phyloP scores from a whole-genome alignment of 2,888 invertebrate species.

The Cataglyphis rosenhaueri region DNA sequence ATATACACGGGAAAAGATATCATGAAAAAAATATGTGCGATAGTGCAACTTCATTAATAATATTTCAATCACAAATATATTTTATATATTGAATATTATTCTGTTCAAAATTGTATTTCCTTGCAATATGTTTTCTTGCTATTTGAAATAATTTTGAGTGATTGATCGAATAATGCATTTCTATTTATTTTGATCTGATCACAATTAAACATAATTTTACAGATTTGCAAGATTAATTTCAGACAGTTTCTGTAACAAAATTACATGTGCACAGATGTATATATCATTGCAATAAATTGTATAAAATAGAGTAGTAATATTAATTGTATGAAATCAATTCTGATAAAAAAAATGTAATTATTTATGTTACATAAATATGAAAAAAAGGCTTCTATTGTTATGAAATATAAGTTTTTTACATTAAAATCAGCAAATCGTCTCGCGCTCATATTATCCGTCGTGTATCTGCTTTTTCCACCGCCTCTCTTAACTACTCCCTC shows the following conservation, averaged over 20 bases:
- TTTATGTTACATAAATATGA: not conserved
- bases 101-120: not conserved
- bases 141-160: not conserved
- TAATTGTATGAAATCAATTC: not conserved
- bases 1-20: not conserved
- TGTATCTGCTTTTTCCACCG: slow-evolving; percentile 13
- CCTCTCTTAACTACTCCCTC: slow-evolving; percentile 14
- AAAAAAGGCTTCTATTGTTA: not conserved
- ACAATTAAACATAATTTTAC: not conserved
- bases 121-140: not conserved
- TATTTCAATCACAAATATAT: not conserved
- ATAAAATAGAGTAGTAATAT: not conserved
- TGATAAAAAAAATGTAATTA: not conserved
- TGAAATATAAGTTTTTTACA: not conserved
- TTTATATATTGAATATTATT: not conserved
- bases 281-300: not conserved
- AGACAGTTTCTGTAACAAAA: not conserved
- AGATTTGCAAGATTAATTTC: slow-evolving; percentile 4
- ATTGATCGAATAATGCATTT: not conserved
- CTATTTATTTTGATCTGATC: not conserved
- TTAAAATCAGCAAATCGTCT: slow-evolving; percentile 12
- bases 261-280: not conserved
- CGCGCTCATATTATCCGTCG: slow-evolving; percentile 26
- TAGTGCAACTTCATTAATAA: not conserved
- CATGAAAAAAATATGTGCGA: not conserved